Evolutionary conservation across 2,888 invertebrate species (phyloP), one percentile per base, ranked within the genome.

Genomic region (Acleris laterana): DNA sequence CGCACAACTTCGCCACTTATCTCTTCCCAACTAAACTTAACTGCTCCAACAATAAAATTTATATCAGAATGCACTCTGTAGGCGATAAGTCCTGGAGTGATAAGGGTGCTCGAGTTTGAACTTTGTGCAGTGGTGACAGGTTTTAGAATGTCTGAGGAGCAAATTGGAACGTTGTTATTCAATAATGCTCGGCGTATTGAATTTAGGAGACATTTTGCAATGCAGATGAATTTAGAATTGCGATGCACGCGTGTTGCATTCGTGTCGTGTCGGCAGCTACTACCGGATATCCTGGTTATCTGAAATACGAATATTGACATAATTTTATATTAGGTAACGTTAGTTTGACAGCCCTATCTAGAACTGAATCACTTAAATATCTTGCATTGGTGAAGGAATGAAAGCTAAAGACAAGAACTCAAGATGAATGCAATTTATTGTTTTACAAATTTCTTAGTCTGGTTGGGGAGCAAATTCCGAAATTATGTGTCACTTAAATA

Each of bases 51-150:
- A 28, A 53, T 69, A 63, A 61, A 69, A 67, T 62, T 38, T 63
- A 64, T 60, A 64, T 69, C 67, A 53, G 63, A 51, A 55, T 60
- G 69, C 66, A 52, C 42, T 55, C 16, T 3, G 5, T 19, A 49
- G 42, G 38, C 16, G 38, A 38, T 38, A 7, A 28, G 42, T 11
- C 20, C 19, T 46, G n/a, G 58, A 17, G 38, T 52, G 25, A 22
- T 22, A 22, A 49, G 13, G 5, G 22, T 44, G 32, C 42, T 63
- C 9, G 13, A 58, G 22, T 49, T 56, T 28, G 55, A 19, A 50
- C 49, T 19, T 63, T 13, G 22, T 57, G 42, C 19, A 17, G 4
- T 49, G 5, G 13, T 49, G 7, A 62, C 25, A 56, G 16, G 50
- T 53, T 17, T 11, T 17, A 32, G 11, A 16, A n/a, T 50, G 20